Evolutionary conservation across 2,797 vertebrate species (phyloP).

Genomic region (Betta splendens): DNA sequence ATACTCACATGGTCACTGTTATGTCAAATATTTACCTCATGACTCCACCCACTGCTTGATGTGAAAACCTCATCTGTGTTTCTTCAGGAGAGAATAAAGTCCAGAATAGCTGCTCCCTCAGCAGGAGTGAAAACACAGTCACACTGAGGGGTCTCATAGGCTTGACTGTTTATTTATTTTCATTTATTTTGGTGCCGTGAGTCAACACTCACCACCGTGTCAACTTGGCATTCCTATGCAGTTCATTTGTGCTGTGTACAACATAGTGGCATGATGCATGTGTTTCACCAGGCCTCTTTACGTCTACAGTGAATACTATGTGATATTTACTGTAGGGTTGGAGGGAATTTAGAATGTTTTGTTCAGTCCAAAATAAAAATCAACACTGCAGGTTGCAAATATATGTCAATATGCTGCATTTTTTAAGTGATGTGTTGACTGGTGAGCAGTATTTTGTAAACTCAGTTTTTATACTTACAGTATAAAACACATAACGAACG

Average conservation of each 20-base stretch:
- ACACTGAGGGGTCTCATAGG: constrained; percentile 48
- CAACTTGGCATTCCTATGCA: constrained; percentile 48
- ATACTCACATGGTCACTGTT: neutral
- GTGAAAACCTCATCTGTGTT: constrained; percentile 16
- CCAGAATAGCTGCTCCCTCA: constrained; percentile 24
- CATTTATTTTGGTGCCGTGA: constrained; percentile 55
- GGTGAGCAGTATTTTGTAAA: too few relatives aligned
- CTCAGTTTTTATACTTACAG: too few relatives aligned
- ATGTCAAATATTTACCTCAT: constrained; percentile 57
- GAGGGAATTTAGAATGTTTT: constrained; percentile 25
- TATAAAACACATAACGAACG: too few relatives aligned
- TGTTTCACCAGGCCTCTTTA: constrained; percentile 12
- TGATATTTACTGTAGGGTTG: constrained; percentile 29
- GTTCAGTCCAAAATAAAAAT: constrained; percentile 23
- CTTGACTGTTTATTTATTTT: constrained; percentile 53
- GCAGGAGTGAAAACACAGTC: constrained; percentile 37
- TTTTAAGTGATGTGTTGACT: too few relatives aligned
- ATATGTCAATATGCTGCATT: too few relatives aligned
- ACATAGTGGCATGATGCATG: neutral
- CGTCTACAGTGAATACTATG: constrained; percentile 44
- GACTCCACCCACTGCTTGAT: constrained; percentile 58
- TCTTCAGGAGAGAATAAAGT: constrained; percentile 24
- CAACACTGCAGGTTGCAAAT: too few relatives aligned
- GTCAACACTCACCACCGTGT: constrained; percentile 59
- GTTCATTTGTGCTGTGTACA: neutral